Base-by-base conservation (phyloP, 2,888 invertebrate genomes). In the Zygogramma bicolorata region DNA sequence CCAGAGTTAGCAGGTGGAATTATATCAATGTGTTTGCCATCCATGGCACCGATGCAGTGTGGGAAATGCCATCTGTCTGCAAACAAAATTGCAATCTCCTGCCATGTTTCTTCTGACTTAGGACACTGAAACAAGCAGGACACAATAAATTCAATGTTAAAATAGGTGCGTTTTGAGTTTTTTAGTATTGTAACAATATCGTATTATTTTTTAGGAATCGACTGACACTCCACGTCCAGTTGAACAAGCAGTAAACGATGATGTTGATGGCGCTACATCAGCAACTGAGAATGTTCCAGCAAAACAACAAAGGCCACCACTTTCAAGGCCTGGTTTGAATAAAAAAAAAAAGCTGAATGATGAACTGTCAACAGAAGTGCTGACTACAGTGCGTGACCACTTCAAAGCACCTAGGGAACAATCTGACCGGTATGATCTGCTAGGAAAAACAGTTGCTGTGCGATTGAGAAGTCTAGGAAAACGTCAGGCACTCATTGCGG, bases 1-100 rank as follows among this genome's bases (percentile, higher is more conserved):
- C 80, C 82, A 60, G 69, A 57, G 57, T 68, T 69, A 20, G 10
- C 22, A 29, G 78, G 79, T 58, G 78, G 69, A 49, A 59, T 60
- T 42, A 81, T 71, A 13, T 68, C 68, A 25, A 80, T 73, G 65
- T 82, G 80, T 69, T 49, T 58, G 4, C 66, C 66, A 15, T 66
- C 58, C 10, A 66, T 15, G 8, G 58, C 66, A 20, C 66, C 66
- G 29, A 58, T 22, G 46, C 42, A 62, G 62, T 67, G 67, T 27
- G 60, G 49, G 46, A 68, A 68, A 20, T 61, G 57, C 61, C 61
- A 60, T 46, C 7, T 18, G 46, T 68, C 49, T 61, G 46, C 68
- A 68, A 49, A 68, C n/a, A 5, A 8, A 22, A 46, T 22, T 31
- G 46, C 42, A 38, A 68, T 67, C 49, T 67, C 60, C 31, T 59